These are phyloP conservation scores for Raja brachyura DNA, from an alignment of 2,113 vertebrate genomes.

Conservation along the genomic window DNA sequence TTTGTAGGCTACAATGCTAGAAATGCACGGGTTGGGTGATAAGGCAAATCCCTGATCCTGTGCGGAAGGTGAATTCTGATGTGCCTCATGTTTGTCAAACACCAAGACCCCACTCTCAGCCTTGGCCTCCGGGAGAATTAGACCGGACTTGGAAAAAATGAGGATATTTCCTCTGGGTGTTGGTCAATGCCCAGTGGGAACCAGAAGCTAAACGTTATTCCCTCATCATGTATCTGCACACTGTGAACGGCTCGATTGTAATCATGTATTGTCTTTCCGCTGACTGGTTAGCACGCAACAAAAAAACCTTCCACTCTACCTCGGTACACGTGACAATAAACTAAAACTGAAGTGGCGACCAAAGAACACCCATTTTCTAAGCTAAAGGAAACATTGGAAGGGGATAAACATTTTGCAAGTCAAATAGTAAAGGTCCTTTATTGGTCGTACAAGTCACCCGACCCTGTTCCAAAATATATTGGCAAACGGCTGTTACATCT, in stretches of 20 bases:
- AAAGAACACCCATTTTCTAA: background rate
- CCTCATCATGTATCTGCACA: too few species aligned
- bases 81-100: background rate
- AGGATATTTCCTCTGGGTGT: too few species aligned
- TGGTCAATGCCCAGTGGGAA: too few species aligned
- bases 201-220: too few species aligned
- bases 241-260: too few species aligned
- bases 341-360: too few species aligned
- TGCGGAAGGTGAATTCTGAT: background rate
- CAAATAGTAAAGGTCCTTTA: background rate
- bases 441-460: background rate
- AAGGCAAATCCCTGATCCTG: background rate
- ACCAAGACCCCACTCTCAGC: background rate
- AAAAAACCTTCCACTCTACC: too few species aligned
- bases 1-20: background rate
- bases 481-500: background rate
- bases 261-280: too few species aligned
- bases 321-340: too few species aligned
- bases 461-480: background rate
- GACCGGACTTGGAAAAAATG: background rate
- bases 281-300: too few species aligned
- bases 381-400: background rate
- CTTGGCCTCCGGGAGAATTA: background rate
- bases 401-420: background rate
- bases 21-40: background rate